These are phyloP conservation scores for Sorex maritimensis DNA, from an alignment of 2,797 vertebrate genomes.

Conservation along the genomic window DNA sequence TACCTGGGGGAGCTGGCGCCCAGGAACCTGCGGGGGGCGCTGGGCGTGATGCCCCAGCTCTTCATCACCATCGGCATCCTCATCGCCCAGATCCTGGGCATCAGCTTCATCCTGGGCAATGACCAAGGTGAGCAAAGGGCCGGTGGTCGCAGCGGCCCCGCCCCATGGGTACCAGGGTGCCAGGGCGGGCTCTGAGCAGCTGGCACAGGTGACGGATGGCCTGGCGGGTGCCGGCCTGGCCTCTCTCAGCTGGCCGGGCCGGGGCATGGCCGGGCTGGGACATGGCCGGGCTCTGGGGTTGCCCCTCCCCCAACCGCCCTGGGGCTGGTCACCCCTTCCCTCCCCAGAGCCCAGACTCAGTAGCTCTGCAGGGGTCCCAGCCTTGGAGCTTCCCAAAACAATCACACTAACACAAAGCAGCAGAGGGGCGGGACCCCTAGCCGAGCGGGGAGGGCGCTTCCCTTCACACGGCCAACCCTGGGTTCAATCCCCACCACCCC, in stretches of 20 bases:
- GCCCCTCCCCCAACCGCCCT: background rate
- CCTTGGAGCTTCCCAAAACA: too few relatives aligned
- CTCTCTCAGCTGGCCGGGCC: too few relatives aligned
- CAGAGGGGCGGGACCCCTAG: too few relatives aligned
- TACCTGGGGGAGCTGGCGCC: slow-evolving; percentile 97
- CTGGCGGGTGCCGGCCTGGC: too few relatives aligned
- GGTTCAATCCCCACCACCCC: too few relatives aligned
- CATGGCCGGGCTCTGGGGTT: too few relatives aligned
- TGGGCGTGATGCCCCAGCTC: slow-evolving; percentile 95
- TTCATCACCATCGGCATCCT: slow-evolving; percentile 98
- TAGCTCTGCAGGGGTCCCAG: too few relatives aligned
- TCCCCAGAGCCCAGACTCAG: too few relatives aligned
- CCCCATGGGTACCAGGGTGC: background rate
- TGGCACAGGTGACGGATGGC: rapidly evolving
- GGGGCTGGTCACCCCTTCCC: background rate
- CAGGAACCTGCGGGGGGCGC: slow-evolving; percentile 95
- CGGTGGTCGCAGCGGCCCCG: background rate
- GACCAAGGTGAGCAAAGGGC: slow-evolving; percentile 88
- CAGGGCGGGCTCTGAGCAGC: background rate
- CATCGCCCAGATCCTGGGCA: slow-evolving; percentile 94
- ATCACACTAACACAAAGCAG: too few relatives aligned
- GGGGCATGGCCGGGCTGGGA: too few relatives aligned
- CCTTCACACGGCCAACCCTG: too few relatives aligned
- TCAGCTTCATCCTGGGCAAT: slow-evolving; percentile 93
- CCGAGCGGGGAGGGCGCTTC: too few relatives aligned